Base-by-base conservation (phyloP, 2,113 vertebrate genomes). In the Amblyopsis rosae region DNA sequence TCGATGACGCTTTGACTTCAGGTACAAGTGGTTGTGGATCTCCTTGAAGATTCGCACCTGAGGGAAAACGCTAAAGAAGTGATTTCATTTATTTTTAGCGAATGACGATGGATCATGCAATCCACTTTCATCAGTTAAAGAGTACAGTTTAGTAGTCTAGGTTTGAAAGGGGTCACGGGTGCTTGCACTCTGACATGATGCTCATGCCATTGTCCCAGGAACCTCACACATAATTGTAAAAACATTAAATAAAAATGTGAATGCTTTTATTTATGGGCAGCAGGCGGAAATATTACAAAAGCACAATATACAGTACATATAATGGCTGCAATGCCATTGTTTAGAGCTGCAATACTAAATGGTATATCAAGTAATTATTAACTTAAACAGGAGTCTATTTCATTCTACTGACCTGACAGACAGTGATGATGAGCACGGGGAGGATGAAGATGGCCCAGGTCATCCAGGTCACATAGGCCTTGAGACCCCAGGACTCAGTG, bases 401-500 rank as follows among this genome's bases (percentile, higher is more conserved):
- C 26, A 49, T 19, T 19, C 33, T 9, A 26, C 1, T 10, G 0
- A 94, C 93, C 89, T 96, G 94, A 67, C 94, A 95, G 47, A 92
- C 80, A 0, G 93, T 92, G 17, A 96, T 95, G 75, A 93, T 82
- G 73, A 94, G 63, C 7, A 92, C 91, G 0, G 95, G 95, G 7
- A 94, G 76, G 82, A 96, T 83, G 32, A 96, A 95, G 72, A 96
- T 90, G 12, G 92, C 90, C 0, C 95, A 61, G 33, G 94, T 91
- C 65, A 94, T 94, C 95, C 95, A 96, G 41, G 94, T 96, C 65
- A 96, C 91, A 0, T 96, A 96, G 32, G 94, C 93, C 41, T 92
- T 93, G 33, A 92, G 86, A 3, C 95, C 95, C 95, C 95, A 96
- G 51, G 91, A 87, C 64, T 93, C 87, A 0, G 81, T 88, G 64